Conservation (phyloP, 2,888 invertebrate species). For the Bombyx huttoni region DNA sequence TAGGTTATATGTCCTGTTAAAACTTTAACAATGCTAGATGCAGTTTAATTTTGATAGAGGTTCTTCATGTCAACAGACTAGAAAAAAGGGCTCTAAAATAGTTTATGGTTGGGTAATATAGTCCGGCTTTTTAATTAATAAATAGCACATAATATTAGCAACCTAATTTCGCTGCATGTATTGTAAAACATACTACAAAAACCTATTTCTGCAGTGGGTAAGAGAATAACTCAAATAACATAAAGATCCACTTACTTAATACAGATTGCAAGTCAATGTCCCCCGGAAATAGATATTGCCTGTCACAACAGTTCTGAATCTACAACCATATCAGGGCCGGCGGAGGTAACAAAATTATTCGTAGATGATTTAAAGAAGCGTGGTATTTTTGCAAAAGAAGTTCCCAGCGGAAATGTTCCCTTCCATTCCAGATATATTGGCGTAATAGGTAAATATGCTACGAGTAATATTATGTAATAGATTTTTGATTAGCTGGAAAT, state of each 20-base stretch:
- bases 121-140: too few species aligned
- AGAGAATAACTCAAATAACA: neutral
- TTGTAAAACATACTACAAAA: too few species aligned
- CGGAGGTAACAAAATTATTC: constrained; percentile 64
- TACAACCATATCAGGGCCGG: constrained; percentile 80
- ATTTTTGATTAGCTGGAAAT: too few species aligned
- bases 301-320: constrained; percentile 83
- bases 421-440: constrained; percentile 89
- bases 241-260: neutral
- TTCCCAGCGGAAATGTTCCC: constrained; percentile 81
- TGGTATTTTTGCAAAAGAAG: constrained; percentile 20
- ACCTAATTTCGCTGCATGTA: too few species aligned
- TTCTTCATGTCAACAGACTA: too few species aligned
- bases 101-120: too few species aligned
- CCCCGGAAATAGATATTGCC: constrained; percentile 76
- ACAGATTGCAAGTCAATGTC: constrained; percentile 28
- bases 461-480: neutral
- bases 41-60: too few species aligned
- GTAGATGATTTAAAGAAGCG: constrained; percentile 27
- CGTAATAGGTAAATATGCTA: constrained; percentile 51
- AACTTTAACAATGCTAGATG: too few species aligned
- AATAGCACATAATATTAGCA: too few species aligned
- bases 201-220: too few species aligned
- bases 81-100: too few species aligned
- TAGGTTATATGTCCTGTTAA: too few species aligned